Evolutionary conservation across 1,140 invertebrate genomes (phyloP).

Genomic region (Delia radicum): DNA sequence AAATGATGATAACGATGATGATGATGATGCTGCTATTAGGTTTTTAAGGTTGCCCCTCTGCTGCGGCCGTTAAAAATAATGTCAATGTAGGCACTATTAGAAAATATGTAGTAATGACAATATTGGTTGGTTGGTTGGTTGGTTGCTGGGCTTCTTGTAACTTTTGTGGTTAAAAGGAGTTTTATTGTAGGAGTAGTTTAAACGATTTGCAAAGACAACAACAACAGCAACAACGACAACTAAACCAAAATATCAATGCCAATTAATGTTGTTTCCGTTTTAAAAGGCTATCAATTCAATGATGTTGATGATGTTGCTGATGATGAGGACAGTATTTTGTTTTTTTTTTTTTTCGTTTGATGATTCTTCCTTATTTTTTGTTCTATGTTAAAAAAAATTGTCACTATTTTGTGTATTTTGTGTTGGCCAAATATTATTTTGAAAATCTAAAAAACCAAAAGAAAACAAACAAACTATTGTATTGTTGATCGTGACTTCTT

Average conservation of each 20-base stretch:
- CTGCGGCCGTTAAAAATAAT: background rate
- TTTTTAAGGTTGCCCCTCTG: too few species aligned
- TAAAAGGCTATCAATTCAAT: background rate
- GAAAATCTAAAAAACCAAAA: background rate
- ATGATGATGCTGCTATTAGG: background rate
- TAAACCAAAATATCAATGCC: background rate
- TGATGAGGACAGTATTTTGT: background rate
- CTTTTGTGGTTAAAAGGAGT: background rate
- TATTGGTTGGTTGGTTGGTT: background rate
- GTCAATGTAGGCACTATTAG: background rate
- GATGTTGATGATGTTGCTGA: background rate
- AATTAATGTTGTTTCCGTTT: background rate
- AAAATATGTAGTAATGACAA: slow-evolving; percentile 1
- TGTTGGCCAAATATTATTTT: background rate
- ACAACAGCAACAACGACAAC: background rate
- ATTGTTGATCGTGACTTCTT: background rate
- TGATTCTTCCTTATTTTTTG: background rate
- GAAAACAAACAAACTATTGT: too few species aligned
- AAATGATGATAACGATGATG: background rate
- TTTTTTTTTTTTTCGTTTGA: background rate
- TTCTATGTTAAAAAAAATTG: background rate
- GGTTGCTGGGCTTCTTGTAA: too few species aligned
- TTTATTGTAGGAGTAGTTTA: background rate
- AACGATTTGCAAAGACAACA: background rate
- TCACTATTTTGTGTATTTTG: background rate